Evolutionary conservation across 1,140 invertebrate genomes (phyloP).

Genomic region (Steinernema khuongi): DNA sequence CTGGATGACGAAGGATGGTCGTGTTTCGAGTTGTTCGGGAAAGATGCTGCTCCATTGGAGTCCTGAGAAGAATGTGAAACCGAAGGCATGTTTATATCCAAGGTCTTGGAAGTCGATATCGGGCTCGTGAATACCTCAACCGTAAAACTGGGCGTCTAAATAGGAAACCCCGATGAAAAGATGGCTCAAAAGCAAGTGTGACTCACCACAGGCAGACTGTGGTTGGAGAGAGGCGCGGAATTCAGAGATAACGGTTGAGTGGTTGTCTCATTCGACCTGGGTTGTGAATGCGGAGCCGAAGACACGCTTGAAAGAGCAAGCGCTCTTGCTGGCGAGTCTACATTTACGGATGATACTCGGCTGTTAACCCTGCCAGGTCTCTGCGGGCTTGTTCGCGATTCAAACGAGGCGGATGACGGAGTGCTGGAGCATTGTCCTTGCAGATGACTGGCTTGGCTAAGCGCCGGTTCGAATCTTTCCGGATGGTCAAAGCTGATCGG

Average conservation of each 20-base stretch:
- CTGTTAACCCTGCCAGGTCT: neutral
- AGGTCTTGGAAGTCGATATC: neutral
- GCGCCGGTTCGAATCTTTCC: neutral
- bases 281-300: neutral
- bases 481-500: neutral
- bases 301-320: neutral
- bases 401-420: neutral
- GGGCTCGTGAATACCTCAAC: neutral
- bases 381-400: neutral
- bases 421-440: neutral
- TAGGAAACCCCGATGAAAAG: no score
- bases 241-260: neutral
- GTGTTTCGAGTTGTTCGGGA: neutral
- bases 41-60: neutral
- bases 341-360: neutral
- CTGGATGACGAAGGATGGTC: neutral
- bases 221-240: neutral
- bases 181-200: neutral
- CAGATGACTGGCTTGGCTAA: neutral
- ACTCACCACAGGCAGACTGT: neutral
- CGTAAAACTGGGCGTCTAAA: neutral
- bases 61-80: neutral
- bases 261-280: neutral
- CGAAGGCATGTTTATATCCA: neutral
- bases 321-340: neutral